Conservation (phyloP, 1,140 invertebrate genomes). For the Meloidogyne floridensis region DNA sequence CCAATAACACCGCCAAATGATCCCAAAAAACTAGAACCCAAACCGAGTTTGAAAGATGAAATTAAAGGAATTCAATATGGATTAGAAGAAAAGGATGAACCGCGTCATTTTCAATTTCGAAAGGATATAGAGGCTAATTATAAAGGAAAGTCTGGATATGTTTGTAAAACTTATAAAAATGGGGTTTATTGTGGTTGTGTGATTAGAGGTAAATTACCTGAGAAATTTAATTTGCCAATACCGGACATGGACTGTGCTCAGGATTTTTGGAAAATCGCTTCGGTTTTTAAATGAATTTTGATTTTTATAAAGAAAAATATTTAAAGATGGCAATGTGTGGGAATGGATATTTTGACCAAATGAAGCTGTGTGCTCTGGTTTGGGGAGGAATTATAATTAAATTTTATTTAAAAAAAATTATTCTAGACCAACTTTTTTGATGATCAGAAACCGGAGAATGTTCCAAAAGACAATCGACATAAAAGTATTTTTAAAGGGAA, state of each 20-base stretch:
- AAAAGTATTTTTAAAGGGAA: not conserved
- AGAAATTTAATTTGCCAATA: not conserved
- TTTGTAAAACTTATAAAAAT: not conserved
- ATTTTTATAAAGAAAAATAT: not conserved
- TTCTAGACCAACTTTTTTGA: not conserved
- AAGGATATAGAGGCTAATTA: not conserved
- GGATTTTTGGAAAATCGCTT: slow-evolving; percentile 1
- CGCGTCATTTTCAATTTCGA: not conserved
- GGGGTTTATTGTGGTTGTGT: not conserved
- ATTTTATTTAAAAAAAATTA: too few species aligned
- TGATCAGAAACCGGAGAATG: not conserved
- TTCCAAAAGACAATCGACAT: not conserved
- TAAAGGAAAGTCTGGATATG: not conserved
- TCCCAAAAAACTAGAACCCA: too few species aligned
- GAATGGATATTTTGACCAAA: not conserved
- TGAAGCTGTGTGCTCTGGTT: not conserved
- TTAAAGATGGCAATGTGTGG: not conserved
- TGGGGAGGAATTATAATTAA: too few species aligned
- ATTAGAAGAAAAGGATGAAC: not conserved
- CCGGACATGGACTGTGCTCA: not conserved
- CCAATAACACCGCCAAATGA: too few species aligned
- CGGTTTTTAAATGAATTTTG: not conserved
- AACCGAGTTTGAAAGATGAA: not conserved
- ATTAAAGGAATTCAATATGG: not conserved
- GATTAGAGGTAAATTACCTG: not conserved